These are phyloP conservation scores for Pristionchus maxplancki DNA, from an alignment of 2,888 invertebrate genomes.

Conservation along the genomic window DNA sequence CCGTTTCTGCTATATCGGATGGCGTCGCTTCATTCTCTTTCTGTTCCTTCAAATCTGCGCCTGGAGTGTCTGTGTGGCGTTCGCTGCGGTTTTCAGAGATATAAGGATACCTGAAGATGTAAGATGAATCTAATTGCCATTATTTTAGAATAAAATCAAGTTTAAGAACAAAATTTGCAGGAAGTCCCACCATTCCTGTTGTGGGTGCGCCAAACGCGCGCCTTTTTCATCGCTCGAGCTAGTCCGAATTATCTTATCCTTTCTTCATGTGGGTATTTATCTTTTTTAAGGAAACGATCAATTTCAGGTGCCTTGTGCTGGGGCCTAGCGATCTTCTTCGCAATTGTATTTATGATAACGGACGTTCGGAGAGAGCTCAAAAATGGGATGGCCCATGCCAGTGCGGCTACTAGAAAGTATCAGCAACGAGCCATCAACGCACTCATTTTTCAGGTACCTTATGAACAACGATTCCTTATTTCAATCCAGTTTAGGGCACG, in stretches of 20 bases:
- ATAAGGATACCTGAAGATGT: too few relatives aligned
- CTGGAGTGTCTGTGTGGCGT: background rate
- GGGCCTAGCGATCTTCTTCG: background rate
- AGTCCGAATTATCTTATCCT: background rate
- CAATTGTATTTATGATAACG: background rate
- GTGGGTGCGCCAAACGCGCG: background rate
- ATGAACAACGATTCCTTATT: too few relatives aligned
- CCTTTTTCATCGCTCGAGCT: background rate
- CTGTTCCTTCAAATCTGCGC: background rate
- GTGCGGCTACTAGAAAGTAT: too few relatives aligned
- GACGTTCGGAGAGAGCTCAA: too few relatives aligned
- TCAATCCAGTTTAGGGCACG: too few relatives aligned
- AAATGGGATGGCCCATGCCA: too few relatives aligned
- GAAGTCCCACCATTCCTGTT: background rate
- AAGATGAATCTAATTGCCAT: too few relatives aligned
- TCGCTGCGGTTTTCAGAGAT: background rate
- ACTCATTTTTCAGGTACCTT: too few relatives aligned
- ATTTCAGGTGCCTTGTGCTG: background rate
- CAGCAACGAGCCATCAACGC: too few relatives aligned
- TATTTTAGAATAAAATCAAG: too few relatives aligned
- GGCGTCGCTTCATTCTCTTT: background rate
- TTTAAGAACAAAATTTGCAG: too few relatives aligned
- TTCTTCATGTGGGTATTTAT: background rate
- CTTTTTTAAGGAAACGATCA: background rate
- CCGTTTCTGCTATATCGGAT: background rate